Evolutionary conservation across 2,797 vertebrate genomes (phyloP), one percentile per base, ranked within the genome.

Genomic region (Sebastes jordani): DNA sequence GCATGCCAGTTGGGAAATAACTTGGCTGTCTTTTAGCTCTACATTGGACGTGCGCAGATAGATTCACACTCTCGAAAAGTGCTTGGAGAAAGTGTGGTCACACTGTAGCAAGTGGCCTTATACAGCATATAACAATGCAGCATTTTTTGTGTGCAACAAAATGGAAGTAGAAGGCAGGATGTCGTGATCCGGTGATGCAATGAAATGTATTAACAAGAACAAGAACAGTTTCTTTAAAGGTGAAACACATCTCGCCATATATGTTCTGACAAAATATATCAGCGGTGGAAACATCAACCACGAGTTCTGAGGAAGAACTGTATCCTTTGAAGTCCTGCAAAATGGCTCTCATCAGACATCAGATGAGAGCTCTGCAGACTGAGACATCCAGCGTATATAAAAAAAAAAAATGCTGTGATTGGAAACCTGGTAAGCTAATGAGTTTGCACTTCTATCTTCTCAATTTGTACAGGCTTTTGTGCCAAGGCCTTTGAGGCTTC

Each of bases 361-460:
- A 85, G 92, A 90, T 90, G 83, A 89, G 86, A 91, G 87, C 88
- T 82, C 83, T 79, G 82, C 88, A 89, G 88, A 90, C 88, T 25
- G 88, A 91, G 85, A 91, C 89, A 85, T 91, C 80, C 86, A 84
- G 85, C 68, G 34, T 85, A 86, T 90, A 80, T 23, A 94, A 91
- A 83, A 92, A 91, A 27, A 91, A 83, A 92, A 92, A 56, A 74
- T 80, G 78, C 88, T 79, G 85, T 89, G 90, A 95, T 95, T 91
- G 91, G 90, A 93, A 94, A 94, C 88, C 92, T 88, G 91, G 93
- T 92, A 90, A 93, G 92, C 94, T 96, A 96, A 95, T 95, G 94
- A 96, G 94, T 96, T 95, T 94, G 92, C 92, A 86, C 89, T 93
- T 95, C 93, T 94, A 94, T 95, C 93, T 94, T 85, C 88, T 89